A percentile compares a stretch with the other conserved stretches of the same genome.
These are phyloP conservation scores for Neostethus bicornis DNA, from an alignment of 2,797 vertebrate genomes.

Conservation along the genomic window DNA sequence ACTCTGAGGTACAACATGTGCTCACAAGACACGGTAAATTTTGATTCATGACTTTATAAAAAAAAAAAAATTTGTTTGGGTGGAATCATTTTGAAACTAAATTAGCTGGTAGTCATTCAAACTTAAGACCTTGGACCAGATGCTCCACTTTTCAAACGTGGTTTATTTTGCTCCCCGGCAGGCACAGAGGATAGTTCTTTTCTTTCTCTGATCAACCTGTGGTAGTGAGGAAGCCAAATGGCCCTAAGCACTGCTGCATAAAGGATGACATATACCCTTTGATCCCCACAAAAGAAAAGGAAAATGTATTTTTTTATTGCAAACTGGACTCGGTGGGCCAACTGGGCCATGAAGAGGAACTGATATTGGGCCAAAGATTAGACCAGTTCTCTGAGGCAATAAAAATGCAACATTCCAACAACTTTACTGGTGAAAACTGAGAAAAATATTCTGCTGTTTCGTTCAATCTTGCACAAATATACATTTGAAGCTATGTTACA, in stretches of 20 bases:
- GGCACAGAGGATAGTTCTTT: neutral
- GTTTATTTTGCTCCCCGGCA: neutral
- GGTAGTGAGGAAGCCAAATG: neutral
- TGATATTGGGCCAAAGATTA: neutral
- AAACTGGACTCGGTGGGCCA: neutral
- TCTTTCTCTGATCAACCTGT: neutral
- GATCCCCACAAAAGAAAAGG: neutral
- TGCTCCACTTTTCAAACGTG: neutral
- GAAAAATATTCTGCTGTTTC: neutral
- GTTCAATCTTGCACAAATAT: neutral
- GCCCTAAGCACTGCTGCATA: neutral
- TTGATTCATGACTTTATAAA: neutral
- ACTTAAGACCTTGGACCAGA: neutral
- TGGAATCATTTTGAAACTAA: neutral
- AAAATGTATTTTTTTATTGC: neutral
- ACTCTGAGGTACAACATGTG: neutral
- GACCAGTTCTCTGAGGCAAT: neutral
- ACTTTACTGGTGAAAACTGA: neutral
- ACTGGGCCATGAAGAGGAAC: neutral
- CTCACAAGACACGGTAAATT: neutral
- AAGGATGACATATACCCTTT: neutral
- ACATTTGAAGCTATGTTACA: neutral
- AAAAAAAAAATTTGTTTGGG: neutral
- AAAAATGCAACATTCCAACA: neutral
- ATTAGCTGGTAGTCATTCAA: neutral